Conservation (phyloP, 1,140 invertebrate genomes). For the Heliothis virescens region DNA sequence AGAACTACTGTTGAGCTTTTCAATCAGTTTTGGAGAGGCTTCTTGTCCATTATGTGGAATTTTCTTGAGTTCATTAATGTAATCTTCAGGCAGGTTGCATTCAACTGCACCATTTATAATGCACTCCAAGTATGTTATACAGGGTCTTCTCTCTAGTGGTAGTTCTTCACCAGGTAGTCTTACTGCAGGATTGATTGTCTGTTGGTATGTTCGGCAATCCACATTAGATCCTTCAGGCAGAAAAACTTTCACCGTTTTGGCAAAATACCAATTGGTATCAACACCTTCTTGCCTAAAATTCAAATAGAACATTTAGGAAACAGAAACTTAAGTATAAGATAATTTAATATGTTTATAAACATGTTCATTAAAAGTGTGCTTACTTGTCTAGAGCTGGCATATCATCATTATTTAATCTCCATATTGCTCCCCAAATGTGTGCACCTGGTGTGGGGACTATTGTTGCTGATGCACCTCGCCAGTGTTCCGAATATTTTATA, state of each 20-base stretch:
- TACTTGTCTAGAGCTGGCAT: slow-evolving; percentile 89
- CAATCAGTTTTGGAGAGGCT: slow-evolving; percentile 74
- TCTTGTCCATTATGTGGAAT: slow-evolving; percentile 78
- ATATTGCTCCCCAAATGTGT: slow-evolving; percentile 92
- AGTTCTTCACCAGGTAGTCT: slow-evolving; percentile 78
- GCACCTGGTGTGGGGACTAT: slow-evolving; percentile 88
- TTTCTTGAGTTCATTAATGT: slow-evolving; percentile 73
- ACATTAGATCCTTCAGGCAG: slow-evolving; percentile 84
- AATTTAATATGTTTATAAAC: neutral
- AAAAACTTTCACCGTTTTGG: slow-evolving; percentile 88
- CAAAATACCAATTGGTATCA: slow-evolving; percentile 88
- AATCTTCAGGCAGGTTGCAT: slow-evolving; percentile 87
- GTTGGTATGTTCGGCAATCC: slow-evolving; percentile 90
- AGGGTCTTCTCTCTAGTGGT: slow-evolving; percentile 88
- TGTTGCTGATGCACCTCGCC: slow-evolving; percentile 92
- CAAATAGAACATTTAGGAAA: slow-evolving; percentile 40
- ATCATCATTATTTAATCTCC: slow-evolving; percentile 90
- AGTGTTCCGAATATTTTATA: slow-evolving; percentile 88
- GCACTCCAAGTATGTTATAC: slow-evolving; percentile 89
- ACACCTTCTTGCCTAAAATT: slow-evolving; percentile 92
- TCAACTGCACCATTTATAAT: slow-evolving; percentile 90
- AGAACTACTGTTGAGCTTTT: slow-evolving; percentile 61
- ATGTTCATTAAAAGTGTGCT: neutral
- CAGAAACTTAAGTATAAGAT: no score
- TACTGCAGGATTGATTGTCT: slow-evolving; percentile 83